Evolutionary conservation across 2,113 vertebrate species (phyloP), one percentile per base, ranked within the genome.

Genomic region (Ctenomys sociabilis): DNA sequence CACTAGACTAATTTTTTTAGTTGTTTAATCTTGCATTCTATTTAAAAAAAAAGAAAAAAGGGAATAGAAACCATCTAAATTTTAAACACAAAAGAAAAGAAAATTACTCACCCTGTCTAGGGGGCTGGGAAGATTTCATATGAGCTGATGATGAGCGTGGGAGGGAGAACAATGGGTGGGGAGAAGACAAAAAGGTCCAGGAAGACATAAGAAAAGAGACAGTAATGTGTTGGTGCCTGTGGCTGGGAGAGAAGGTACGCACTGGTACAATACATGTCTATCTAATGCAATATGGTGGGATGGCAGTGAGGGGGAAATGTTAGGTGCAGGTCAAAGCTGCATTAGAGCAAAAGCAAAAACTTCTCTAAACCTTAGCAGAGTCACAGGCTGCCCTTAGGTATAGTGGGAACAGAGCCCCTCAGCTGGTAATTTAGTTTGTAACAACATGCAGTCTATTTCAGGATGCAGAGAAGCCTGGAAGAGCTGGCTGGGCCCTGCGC

Each of bases 91-190:
- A 94, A 94, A 96, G 45, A 97, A 96, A 85, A 94, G 52, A 96
- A 95, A 92, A 95, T 95, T 98, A 98, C 98, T 98, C 97, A 98
- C 97, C 97, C 95, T 96, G 75, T 95, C 97, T 78, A 63, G 97
- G 81, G 96, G 97, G 96, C 93, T 91, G 95, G 94, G 98, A 97
- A 80, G 96, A 45, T 98, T 98, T 97, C 97, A 96, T 96, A 92
- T 91, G 96, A 96, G 96, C 97, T 95, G 88, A 49, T 28, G 95
- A 88, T 91, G 97, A 90, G 40, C 93, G 97, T 37, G 80, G 43
- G 94, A 93, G 52, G 96, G 88, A 95, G 73, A 93, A 96, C 66
- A 90, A 92, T 68, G 72, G 85, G 87, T 73, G 78, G 43, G 93
- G 85, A 93, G 89, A 95, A 63, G 90, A 81, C 88, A 63, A 90